Base-by-base conservation (phyloP, 2,888 invertebrate species). In the Tipula vernalis region DNA sequence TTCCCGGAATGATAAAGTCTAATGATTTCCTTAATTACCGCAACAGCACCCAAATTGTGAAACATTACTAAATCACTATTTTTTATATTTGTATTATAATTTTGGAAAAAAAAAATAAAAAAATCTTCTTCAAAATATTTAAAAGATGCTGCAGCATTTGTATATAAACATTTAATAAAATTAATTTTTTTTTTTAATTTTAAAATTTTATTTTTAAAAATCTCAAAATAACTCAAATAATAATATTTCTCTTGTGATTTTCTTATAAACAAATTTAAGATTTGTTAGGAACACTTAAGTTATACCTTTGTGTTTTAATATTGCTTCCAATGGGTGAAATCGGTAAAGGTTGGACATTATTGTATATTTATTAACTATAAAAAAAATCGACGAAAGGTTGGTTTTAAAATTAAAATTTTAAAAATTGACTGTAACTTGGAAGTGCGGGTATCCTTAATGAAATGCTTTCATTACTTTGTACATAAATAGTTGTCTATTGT, bases 1-100 rank as follows among this genome's bases (percentile, higher is more conserved):
- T 71, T 71, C 71, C 71, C 71, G 71, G 71, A 71, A 71, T 71
- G 71, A 71, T 71, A 71, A 71, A 71, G 71, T 71, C 71, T 71
- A 71, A 71, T 28, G 71, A 71, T 71, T 71, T 71, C 71, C 71
- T 71, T 71, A 71, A 71, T 71, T 71, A 71, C 71, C 71, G 71
- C 71, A 57, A 57, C 51, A 57, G 51, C 51, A 71, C 18, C 51
- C 18, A 71, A 71, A 71, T 71, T 71, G 71, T 71, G 71, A 71
- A 71, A 71, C 51, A 57, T 57, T 71, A 71, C 71, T 71, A 71
- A 71, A 71, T 71, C 71, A 71, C 71, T 71, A 6, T 71, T 71
- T 10, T 28, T 71, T 71, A 28, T 71, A 71, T 71, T 71, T 71
- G 71, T 71, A 28, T 71, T 71, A 28, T 71, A 57, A 71, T 71